Conservation (phyloP, 2,113 vertebrate genomes). For the Anguilla rostrata region DNA sequence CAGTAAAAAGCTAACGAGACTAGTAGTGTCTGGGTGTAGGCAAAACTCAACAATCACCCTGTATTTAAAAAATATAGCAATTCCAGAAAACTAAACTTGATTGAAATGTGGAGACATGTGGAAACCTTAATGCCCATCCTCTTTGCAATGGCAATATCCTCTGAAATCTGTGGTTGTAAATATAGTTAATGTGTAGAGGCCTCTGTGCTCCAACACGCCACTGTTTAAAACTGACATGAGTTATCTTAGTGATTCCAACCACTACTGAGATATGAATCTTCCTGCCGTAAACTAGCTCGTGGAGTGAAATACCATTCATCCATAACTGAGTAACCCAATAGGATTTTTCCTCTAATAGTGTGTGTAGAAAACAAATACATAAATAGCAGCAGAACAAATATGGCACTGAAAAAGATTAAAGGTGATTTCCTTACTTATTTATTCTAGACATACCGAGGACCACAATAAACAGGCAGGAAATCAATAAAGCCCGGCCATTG, state of each 20-base stretch:
- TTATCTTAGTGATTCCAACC: slow-evolving; percentile 56
- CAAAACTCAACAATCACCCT: neutral
- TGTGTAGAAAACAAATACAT: neutral
- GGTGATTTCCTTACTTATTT: neutral
- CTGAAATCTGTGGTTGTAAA: slow-evolving; percentile 65
- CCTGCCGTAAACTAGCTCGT: slow-evolving; percentile 49
- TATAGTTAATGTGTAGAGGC: slow-evolving; percentile 68
- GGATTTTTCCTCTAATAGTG: slow-evolving; percentile 16
- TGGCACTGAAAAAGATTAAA: neutral
- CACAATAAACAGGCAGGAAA: slow-evolving; percentile 12
- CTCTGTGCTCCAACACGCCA: slow-evolving; percentile 54
- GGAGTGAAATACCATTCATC: slow-evolving; percentile 39
- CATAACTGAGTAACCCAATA: slow-evolving; percentile 8
- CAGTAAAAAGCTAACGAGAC: neutral
- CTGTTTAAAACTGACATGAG: slow-evolving; percentile 59
- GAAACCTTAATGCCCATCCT: slow-evolving; percentile 50
- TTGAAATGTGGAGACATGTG: slow-evolving; percentile 59
- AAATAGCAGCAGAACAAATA: slow-evolving; percentile 11
- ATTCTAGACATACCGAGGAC: neutral
- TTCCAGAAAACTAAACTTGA: slow-evolving; percentile 33
- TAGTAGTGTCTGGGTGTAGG: neutral
- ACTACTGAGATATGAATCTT: slow-evolving; percentile 57
- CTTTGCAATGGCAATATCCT: slow-evolving; percentile 65
- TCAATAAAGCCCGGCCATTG: neutral
- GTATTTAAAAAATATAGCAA: neutral